Evolutionary conservation across 1,140 invertebrate species (phyloP).

Genomic region (Oscheius sp.): DNA sequence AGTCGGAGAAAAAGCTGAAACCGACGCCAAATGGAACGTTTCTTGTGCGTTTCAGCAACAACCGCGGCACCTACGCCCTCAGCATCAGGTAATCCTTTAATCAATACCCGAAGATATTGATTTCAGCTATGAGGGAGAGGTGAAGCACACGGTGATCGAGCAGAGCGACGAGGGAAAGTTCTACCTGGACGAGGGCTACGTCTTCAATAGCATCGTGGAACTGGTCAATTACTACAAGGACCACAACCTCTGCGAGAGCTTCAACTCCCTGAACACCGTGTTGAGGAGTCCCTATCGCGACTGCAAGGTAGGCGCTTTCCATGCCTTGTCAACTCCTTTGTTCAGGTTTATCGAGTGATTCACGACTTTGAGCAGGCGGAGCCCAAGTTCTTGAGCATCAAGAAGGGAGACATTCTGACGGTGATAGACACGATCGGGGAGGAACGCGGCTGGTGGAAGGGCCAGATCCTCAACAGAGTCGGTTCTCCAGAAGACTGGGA

Average conservation of each 20-base stretch:
- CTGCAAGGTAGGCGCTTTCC: constrained; percentile 23
- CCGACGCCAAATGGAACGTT: constrained; percentile 43
- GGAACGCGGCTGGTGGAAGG: constrained; percentile 48
- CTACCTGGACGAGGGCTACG: constrained; percentile 36
- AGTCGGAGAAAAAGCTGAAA: constrained; percentile 25
- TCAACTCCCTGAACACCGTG: constrained; percentile 32
- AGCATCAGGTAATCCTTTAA: constrained; percentile 38
- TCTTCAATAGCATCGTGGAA: constrained; percentile 37
- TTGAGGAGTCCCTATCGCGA: constrained; percentile 33
- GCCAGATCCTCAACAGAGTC: constrained; percentile 34
- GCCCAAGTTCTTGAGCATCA: constrained; percentile 31
- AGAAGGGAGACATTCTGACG: constrained; percentile 31
- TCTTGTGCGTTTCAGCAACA: constrained; percentile 37
- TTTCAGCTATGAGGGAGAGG: constrained; percentile 42
- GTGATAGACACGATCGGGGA: constrained; percentile 43
- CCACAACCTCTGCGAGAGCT: constrained; percentile 38
- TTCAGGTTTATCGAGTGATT: constrained; percentile 33
- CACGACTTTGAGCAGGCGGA: constrained; percentile 35
- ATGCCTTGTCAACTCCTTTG: neutral
- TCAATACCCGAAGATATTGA: neutral
- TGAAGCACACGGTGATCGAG: constrained; percentile 42
- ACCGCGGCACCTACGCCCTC: constrained; percentile 33
- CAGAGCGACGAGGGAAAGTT: constrained; percentile 21
- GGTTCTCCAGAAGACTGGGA: neutral
- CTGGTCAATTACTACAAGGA: constrained; percentile 42